Evolutionary conservation across 1,140 invertebrate species (phyloP).

Genomic region (Nylanderia fulva): DNA sequence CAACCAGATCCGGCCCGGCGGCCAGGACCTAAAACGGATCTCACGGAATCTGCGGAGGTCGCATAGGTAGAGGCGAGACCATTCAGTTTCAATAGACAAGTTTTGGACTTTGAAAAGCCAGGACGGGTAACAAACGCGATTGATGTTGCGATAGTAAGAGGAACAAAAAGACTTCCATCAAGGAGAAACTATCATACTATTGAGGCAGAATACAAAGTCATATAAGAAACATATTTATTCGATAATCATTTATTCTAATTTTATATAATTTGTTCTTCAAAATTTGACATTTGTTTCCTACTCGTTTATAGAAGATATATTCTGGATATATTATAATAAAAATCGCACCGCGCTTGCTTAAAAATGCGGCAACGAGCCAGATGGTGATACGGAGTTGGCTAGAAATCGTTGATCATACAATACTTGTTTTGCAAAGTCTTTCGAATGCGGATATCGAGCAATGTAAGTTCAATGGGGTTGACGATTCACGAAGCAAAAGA

Average conservation of each 20-base stretch:
- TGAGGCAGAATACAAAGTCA: not conserved
- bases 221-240: conserved; percentile 9
- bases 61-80: conserved; percentile 13
- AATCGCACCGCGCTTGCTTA: not conserved
- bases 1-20: conserved; percentile 30
- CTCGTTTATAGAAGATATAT: not conserved
- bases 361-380: not conserved
- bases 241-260: not conserved
- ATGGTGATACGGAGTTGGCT: not conserved
- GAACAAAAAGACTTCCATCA: not conserved
- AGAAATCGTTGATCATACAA: conserved; percentile 53
- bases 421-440: conserved; percentile 31
- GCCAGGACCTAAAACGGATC: conserved; percentile 49
- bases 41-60: conserved; percentile 45
- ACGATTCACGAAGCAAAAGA: conserved; percentile 41
- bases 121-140: conserved; percentile 34
- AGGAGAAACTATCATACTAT: not conserved
- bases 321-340: conserved; percentile 2
- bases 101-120: conserved; percentile 32
- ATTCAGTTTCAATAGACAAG: conserved; percentile 52
- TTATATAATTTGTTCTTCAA: not conserved
- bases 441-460: conserved; percentile 38
- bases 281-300: not conserved
- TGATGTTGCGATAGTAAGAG: not conserved
- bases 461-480: conserved; percentile 39